Evolutionary conservation across 2,797 vertebrate species (phyloP).

Genomic region (Zalophus californianus): DNA sequence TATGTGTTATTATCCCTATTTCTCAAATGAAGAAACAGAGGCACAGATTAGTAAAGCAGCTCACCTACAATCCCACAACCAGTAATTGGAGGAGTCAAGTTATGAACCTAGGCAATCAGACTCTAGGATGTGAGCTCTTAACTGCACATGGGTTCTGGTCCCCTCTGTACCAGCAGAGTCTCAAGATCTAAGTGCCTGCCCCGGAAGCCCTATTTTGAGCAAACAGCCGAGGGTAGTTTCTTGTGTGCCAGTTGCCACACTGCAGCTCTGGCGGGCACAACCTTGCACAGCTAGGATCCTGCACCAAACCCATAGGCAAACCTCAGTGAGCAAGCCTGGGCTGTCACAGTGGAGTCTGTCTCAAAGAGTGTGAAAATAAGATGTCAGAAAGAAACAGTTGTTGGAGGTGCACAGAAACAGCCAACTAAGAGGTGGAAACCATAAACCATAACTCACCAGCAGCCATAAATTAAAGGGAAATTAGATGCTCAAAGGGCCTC

Average conservation of each 20-base stretch:
- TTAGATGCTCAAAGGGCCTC: background rate
- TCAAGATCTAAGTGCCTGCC: background rate
- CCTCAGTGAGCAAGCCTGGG: background rate
- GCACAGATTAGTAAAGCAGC: background rate
- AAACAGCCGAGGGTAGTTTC: background rate
- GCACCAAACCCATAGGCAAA: background rate
- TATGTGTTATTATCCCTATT: background rate
- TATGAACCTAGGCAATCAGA: background rate
- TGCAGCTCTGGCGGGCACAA: background rate
- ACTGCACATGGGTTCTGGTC: background rate
- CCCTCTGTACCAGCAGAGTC: background rate
- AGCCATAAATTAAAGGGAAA: background rate
- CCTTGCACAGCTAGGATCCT: background rate
- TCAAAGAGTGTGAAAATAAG: background rate
- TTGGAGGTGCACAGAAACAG: background rate
- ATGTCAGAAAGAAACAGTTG: background rate
- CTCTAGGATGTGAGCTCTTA: background rate
- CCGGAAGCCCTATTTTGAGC: background rate
- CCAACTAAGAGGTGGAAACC: background rate
- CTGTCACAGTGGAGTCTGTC: background rate
- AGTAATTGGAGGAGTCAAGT: background rate
- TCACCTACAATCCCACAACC: background rate
- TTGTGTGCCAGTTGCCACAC: background rate
- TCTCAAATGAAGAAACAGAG: constrained; percentile 27
- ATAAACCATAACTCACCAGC: background rate